A percentile compares a stretch with the other conserved stretches of the same genome.
Conservation (phyloP, 1,140 invertebrate species). For the Ceratina australensis region DNA sequence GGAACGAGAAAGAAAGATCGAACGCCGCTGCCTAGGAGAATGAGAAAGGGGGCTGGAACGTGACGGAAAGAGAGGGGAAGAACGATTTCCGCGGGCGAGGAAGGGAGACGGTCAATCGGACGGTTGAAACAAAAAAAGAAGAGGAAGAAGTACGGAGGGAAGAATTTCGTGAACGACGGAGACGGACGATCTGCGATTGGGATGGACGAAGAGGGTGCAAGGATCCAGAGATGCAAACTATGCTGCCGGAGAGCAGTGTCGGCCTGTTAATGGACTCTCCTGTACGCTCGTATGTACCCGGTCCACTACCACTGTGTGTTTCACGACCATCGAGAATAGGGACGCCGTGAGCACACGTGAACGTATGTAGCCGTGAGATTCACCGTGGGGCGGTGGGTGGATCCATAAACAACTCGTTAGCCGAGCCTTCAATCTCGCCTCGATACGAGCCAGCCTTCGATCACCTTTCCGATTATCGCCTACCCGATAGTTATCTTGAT, state of each 20-base stretch:
- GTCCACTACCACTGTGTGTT: slow-evolving; percentile 18
- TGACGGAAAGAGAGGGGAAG: slow-evolving; percentile 6
- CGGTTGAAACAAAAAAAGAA: background rate
- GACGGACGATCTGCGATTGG: slow-evolving; percentile 3
- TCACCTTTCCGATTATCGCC: slow-evolving; percentile 62
- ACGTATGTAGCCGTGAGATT: slow-evolving; percentile 40
- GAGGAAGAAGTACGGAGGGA: slow-evolving; percentile 13
- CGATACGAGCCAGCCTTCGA: slow-evolving; percentile 59
- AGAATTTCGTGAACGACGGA: slow-evolving; percentile 32
- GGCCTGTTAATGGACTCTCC: slow-evolving; percentile 73
- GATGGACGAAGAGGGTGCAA: slow-evolving; percentile 38
- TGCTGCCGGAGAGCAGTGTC: slow-evolving; percentile 57
- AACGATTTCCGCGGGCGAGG: slow-evolving; percentile 10
- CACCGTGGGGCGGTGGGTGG: slow-evolving; percentile 61
- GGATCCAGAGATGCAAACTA: slow-evolving; percentile 64
- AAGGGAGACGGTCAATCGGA: slow-evolving; percentile 26
- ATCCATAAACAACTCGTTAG: slow-evolving; percentile 77
- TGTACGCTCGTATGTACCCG: slow-evolving; percentile 39
- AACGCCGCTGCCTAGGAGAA: background rate
- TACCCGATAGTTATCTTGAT: slow-evolving; percentile 61
- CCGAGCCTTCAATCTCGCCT: slow-evolving; percentile 74
- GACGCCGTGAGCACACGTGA: background rate
- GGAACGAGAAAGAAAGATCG: slow-evolving; percentile 42
- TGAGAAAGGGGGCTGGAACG: slow-evolving; percentile 22
- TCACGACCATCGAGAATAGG: slow-evolving; percentile 10